Evolutionary conservation across 1,140 invertebrate species (phyloP).

Genomic region (Prorops nasuta): DNA sequence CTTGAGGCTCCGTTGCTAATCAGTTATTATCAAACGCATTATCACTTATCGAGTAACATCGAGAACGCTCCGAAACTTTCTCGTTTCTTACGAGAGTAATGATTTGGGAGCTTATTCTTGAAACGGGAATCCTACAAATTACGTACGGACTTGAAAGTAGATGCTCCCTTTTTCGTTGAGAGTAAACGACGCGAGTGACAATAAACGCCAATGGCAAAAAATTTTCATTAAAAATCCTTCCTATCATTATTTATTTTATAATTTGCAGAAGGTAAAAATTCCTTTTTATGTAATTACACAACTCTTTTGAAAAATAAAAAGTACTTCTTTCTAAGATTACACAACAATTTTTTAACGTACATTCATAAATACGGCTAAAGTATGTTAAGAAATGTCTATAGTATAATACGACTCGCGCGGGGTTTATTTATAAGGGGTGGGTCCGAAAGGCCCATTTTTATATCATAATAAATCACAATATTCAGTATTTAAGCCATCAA

Average conservation of each 20-base stretch:
- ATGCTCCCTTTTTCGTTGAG: neutral
- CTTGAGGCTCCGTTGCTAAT: slow-evolving; percentile 17
- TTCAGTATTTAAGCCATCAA: slow-evolving; percentile 7
- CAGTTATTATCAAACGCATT: slow-evolving; percentile 7
- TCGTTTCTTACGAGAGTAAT: no score
- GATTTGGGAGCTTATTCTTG: no score
- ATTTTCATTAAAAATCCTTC: slow-evolving; percentile 12
- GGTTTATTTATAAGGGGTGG: slow-evolving; percentile 33
- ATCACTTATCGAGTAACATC: slow-evolving; percentile 7
- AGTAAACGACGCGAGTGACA: neutral
- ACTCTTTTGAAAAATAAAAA: neutral
- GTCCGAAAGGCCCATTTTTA: slow-evolving; percentile 16
- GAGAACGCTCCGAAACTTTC: no score
- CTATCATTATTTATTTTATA: slow-evolving; percentile 17
- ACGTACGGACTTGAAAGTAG: no score
- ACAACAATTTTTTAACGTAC: slow-evolving; percentile 15
- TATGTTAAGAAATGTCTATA: neutral
- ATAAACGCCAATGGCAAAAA: slow-evolving; percentile 1
- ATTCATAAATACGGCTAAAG: slow-evolving; percentile 14
- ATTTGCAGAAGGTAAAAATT: slow-evolving; percentile 19
- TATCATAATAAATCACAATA: slow-evolving; percentile 25
- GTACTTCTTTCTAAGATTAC: slow-evolving; percentile 15
- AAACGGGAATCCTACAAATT: no score
- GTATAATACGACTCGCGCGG: slow-evolving; percentile 26
- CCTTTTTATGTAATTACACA: neutral